Percentiles rank a stretch among this genome's conserved stretches.
Evolutionary conservation across 1,140 invertebrate genomes (phyloP).

Genomic region (Drosophila guanche): DNA sequence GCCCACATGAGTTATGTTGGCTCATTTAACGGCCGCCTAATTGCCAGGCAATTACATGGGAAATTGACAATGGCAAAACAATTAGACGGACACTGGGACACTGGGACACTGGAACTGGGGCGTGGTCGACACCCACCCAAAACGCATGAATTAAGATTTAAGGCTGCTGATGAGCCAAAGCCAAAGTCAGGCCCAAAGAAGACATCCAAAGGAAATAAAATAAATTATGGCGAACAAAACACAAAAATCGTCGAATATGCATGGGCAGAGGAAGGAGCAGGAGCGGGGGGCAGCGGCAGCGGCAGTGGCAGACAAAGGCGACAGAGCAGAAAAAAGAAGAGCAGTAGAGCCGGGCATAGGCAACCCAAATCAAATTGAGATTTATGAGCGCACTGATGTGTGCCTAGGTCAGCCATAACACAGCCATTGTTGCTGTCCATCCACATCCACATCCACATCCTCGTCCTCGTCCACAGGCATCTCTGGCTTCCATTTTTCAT

Average conservation of each 20-base stretch:
- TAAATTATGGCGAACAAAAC: conserved; percentile 58
- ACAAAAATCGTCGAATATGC: conserved; percentile 49
- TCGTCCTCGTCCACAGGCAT: conserved; percentile 15
- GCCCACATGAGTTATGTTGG: conserved; percentile 56
- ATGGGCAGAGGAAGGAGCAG: not conserved
- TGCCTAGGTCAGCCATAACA: conserved; percentile 64
- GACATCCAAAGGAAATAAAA: conserved; percentile 63
- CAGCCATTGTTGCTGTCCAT: conserved; percentile 29
- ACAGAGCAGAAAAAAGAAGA: not conserved
- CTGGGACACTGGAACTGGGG: conserved; percentile 55
- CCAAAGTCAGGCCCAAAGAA: conserved; percentile 49
- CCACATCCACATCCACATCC: not conserved
- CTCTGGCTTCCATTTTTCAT: conserved; percentile 65
- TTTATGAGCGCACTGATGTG: conserved; percentile 79
- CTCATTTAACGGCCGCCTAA: conserved; percentile 61
- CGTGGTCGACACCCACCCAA: conserved; percentile 40
- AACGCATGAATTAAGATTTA: conserved; percentile 19
- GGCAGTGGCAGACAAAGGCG: not conserved
- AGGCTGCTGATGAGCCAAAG: conserved; percentile 16
- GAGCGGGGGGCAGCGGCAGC: not conserved
- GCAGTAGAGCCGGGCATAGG: conserved; percentile 8
- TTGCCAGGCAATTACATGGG: conserved; percentile 69
- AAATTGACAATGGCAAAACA: conserved; percentile 77
- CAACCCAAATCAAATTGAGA: conserved; percentile 80
- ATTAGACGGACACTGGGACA: conserved; percentile 56